These are phyloP conservation scores for Apistogramma diplotaenia DNA, from an alignment of 2,113 vertebrate species.

Conservation along the genomic window DNA sequence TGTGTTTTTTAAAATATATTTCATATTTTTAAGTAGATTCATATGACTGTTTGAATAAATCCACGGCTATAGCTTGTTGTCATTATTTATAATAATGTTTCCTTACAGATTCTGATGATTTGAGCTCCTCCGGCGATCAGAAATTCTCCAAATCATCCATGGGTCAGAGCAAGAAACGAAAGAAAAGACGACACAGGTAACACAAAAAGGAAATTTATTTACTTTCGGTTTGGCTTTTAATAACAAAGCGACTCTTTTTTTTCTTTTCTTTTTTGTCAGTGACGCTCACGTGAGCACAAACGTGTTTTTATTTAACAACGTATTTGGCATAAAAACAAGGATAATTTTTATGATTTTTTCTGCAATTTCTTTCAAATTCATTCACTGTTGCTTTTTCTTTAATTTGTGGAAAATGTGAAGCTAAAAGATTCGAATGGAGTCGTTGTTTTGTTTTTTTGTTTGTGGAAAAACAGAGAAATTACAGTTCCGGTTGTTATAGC, in stretches of 20 bases:
- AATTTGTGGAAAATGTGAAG: neutral
- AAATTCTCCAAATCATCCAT: constrained; percentile 89
- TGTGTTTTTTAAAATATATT: neutral
- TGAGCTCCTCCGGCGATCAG: constrained; percentile 87
- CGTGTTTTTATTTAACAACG: neutral
- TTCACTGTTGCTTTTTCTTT: neutral
- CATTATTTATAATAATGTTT: neutral
- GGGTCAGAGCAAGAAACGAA: constrained; percentile 94
- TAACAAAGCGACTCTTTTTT: neutral
- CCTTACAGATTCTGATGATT: constrained; percentile 90
- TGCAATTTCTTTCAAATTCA: neutral
- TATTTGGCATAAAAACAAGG: neutral
- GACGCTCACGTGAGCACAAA: neutral
- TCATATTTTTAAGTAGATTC: neutral
- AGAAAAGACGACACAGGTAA: constrained; percentile 97
- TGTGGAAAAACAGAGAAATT: too few species aligned
- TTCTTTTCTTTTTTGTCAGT: neutral
- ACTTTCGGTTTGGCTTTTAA: neutral
- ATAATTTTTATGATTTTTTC: neutral
- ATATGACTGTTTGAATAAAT: neutral
- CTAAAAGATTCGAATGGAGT: too few species aligned
- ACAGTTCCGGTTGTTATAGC: too few species aligned
- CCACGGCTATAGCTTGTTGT: neutral
- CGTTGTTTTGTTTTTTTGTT: neutral
- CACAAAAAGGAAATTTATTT: neutral